Evolutionary conservation across 2,888 invertebrate genomes (phyloP), one percentile per base, ranked within the genome.

Genomic region (Nomada ruficornis): DNA sequence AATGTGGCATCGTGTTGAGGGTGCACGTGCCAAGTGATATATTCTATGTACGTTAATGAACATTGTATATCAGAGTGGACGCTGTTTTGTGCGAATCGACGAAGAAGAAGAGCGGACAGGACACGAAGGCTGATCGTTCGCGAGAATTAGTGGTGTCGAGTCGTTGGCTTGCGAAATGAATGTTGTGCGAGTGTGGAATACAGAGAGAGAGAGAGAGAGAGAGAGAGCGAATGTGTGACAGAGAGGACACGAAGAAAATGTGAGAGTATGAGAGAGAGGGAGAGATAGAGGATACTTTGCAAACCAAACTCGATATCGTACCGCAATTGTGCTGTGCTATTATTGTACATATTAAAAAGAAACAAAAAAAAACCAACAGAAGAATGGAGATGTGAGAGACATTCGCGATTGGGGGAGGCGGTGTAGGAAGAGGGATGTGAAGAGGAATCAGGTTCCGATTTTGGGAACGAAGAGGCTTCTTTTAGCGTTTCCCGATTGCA

Each of bases 291-390:
- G 84, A 89, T 84, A 88, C 84, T 89, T 78, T 65, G 76, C 85
- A 82, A 86, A 82, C 84, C 87, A 86, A 85, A 89, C 86, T 89
- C 87, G 88, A 89, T 88, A 89, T 87, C 88, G 88, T 88, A 86
- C 85, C 85, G 90, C 87, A 87, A 88, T 89, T 87, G 88, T 86
- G 89, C 88, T 90, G 89, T 90, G 89, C 90, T 90, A 88, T 90
- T 90, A 88, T 90, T 91, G 89, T 91, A 90, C 77, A 88, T 88
- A 88, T 75, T 85, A 80, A 84, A 80, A 82, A 88, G 83, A 82
- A 83, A 50, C 29, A 60, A 26, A 23, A n/a, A 4, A 50, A 36
- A 42, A 55, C 13, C 47, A 26, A 74, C 57, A 59, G 23, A 54
- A 20, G 52, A 55, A 42, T 47, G 15, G 57, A 59, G 36, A 7